Conservation (phyloP, 2,113 vertebrate species). For the Onychostruthus taczanowskii region DNA sequence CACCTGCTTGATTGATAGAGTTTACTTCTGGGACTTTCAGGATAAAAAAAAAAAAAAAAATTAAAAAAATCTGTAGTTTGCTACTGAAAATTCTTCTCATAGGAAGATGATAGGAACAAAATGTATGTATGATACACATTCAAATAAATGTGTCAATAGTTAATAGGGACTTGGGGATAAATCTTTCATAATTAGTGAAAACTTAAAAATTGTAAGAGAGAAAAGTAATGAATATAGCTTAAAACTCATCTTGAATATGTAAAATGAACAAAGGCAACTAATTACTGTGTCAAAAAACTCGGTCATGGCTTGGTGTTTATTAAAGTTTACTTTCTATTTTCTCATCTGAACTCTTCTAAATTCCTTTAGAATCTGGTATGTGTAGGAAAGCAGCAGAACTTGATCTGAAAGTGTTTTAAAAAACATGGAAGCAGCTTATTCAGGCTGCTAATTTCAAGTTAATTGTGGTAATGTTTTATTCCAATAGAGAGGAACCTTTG, state of each 20-base stretch:
- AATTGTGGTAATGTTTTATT: neutral
- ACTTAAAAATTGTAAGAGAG: neutral
- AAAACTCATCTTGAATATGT: neutral
- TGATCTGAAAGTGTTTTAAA: neutral
- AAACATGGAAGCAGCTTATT: neutral
- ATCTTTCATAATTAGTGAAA: neutral
- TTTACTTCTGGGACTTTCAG: neutral
- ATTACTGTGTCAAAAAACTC: neutral
- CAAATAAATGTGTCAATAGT: neutral
- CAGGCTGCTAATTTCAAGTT: neutral
- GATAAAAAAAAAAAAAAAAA: neutral
- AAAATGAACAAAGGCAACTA: neutral
- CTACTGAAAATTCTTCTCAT: neutral
- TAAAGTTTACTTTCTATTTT: neutral
- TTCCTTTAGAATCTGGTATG: neutral
- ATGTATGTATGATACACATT: neutral
- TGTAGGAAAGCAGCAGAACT: neutral
- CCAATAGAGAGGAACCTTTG: neutral
- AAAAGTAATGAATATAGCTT: neutral
- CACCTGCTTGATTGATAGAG: neutral
- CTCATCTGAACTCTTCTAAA: neutral
- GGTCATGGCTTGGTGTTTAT: neutral
- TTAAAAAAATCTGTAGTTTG: neutral
- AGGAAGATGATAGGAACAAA: neutral
- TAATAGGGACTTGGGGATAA: neutral